These are phyloP conservation scores for Oscheius sp. DNA, from an alignment of 2,888 invertebrate genomes.

Conservation along the genomic window DNA sequence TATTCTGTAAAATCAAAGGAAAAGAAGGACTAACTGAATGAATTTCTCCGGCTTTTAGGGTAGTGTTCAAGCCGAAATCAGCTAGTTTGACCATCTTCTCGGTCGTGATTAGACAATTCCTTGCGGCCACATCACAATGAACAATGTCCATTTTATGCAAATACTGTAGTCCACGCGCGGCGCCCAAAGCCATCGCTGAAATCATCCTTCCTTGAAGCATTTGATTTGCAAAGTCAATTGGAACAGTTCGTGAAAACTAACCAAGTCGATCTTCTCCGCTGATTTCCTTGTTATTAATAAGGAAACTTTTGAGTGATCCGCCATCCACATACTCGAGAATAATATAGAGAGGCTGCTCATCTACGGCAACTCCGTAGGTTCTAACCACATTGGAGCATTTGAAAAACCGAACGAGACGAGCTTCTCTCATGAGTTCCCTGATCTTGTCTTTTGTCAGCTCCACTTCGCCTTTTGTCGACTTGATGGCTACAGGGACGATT, in stretches of 20 bases:
- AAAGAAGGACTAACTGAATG: not conserved
- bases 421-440: slow-evolving; percentile 24
- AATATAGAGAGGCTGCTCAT: slow-evolving; percentile 15
- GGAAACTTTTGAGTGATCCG: slow-evolving; percentile 1
- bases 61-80: slow-evolving; percentile 43
- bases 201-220: no score
- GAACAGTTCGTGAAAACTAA: not conserved
- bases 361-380: slow-evolving; percentile 24
- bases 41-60: slow-evolving; percentile 19
- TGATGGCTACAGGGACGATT: slow-evolving; percentile 35
- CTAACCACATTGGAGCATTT: slow-evolving; percentile 8
- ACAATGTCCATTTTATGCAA: not conserved
- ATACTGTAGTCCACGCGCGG: slow-evolving; percentile 13
- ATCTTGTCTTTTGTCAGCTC: slow-evolving; percentile 17
- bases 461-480: no score
- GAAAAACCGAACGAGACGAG: slow-evolving; percentile 13
- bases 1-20: not conserved
- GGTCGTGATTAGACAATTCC: slow-evolving; percentile 16
- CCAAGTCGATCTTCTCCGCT: not conserved
- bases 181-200: slow-evolving; percentile 20
- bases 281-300: not conserved
- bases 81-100: slow-evolving; percentile 40
- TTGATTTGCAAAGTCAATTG: no score
- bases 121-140: slow-evolving; percentile 23
- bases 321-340: slow-evolving; percentile 18